Conservation (phyloP, 2,797 vertebrate species). For the Sebastes nivosus region DNA sequence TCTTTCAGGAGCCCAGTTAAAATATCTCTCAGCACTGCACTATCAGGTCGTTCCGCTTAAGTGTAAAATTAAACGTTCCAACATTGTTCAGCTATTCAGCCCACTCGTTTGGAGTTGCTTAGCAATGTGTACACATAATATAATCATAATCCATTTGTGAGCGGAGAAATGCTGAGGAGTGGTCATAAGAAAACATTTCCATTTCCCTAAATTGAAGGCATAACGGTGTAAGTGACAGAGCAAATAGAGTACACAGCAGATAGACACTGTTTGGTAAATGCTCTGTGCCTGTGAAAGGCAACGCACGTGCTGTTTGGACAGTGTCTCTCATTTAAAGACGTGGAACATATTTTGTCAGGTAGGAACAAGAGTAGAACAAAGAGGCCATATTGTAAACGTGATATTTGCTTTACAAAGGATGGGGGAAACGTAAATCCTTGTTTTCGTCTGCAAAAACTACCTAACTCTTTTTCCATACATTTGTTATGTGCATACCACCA, state of each 20-base stretch:
- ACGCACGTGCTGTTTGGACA: conserved; percentile 37
- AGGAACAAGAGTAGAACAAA: background rate
- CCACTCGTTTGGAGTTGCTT: conserved; percentile 68
- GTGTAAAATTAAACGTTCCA: conserved; percentile 68
- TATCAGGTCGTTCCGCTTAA: conserved; percentile 52
- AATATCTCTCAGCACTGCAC: conserved; percentile 67
- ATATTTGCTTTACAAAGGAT: background rate
- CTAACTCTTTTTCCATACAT: background rate
- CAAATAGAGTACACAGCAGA: conserved; percentile 47
- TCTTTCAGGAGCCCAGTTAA: conserved; percentile 69
- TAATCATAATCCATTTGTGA: conserved; percentile 56
- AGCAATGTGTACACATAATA: conserved; percentile 69
- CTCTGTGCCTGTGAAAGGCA: conserved; percentile 22
- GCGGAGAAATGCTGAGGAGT: conserved; percentile 53
- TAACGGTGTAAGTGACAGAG: conserved; percentile 45
- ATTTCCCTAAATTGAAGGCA: conserved; percentile 57
- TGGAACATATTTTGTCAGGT: conserved; percentile 48
- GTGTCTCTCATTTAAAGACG: background rate
- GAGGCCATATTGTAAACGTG: background rate
- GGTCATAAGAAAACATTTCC: conserved; percentile 73
- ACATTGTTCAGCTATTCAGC: conserved; percentile 56
- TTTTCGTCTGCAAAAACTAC: background rate
- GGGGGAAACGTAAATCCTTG: background rate
- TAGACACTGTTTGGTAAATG: conserved; percentile 21
- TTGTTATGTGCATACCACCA: background rate